These are phyloP conservation scores for Zosterops borbonicus DNA, from an alignment of 2,113 vertebrate genomes.

Conservation along the genomic window DNA sequence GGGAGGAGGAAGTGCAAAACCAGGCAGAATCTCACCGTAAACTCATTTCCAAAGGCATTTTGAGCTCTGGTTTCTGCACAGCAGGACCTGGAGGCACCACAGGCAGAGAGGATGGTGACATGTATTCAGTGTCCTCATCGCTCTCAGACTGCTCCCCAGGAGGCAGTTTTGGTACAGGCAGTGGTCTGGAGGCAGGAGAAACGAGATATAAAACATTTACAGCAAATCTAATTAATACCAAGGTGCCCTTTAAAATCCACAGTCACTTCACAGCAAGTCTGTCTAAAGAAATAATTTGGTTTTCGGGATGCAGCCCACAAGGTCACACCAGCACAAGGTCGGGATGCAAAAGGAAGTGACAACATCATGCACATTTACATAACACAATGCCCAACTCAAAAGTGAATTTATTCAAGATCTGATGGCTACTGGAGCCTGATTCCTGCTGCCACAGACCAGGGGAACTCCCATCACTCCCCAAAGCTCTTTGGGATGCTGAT, in stretches of 20 bases:
- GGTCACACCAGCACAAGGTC: background rate
- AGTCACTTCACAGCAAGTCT: background rate
- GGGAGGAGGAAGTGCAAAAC: background rate
- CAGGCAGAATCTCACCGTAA: constrained; percentile 61
- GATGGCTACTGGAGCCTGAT: background rate
- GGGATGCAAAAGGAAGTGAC: background rate
- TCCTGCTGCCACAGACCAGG: background rate
- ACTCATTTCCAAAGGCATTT: constrained; percentile 69
- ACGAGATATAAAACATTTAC: background rate
- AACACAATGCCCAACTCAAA: background rate
- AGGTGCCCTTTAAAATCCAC: background rate
- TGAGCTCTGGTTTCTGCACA: constrained; percentile 74
- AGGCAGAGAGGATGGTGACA: constrained; percentile 92
- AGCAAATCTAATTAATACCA: background rate
- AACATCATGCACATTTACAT: background rate
- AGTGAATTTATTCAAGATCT: background rate
- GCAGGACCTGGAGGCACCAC: constrained; percentile 72
- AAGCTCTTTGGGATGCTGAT: background rate
- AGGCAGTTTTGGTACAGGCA: constrained; percentile 77
- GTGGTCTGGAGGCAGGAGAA: constrained; percentile 72
- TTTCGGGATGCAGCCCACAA: background rate
- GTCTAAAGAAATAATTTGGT: background rate
- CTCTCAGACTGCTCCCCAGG: constrained; percentile 81
- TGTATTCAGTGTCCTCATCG: constrained; percentile 92
- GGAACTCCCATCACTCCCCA: background rate